Conservation (phyloP, 2,888 invertebrate species). For the Acleris literana region DNA sequence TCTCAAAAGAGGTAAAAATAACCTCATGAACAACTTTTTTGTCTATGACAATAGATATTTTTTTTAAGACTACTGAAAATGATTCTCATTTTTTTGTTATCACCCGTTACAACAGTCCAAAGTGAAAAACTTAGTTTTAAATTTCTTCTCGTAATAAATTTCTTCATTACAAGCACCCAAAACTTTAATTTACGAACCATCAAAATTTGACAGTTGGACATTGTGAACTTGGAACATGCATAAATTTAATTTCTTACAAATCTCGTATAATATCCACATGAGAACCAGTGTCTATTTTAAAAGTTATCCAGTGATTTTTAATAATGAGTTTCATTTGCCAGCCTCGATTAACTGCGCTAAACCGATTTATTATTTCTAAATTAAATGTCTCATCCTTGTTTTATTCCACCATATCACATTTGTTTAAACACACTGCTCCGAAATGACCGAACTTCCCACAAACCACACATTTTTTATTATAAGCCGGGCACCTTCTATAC, state of each 20-base stretch:
- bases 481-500: constrained; percentile 16
- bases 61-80: too few relatives aligned
- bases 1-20: too few relatives aligned
- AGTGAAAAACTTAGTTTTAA: not conserved
- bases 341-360: constrained; percentile 1
- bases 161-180: constrained; percentile 4
- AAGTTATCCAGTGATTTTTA: not conserved
- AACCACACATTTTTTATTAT: constrained; percentile 17
- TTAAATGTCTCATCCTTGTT: not conserved
- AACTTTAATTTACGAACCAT: constrained; percentile 12
- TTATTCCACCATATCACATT: not conserved
- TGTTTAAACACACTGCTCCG: not conserved
- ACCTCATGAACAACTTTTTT: too few relatives aligned
- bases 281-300: constrained; percentile 23
- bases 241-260: constrained; percentile 9
- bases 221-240: not conserved
- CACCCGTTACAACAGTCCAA: constrained; percentile 4
- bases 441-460: constrained; percentile 10
- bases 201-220: constrained; percentile 7
- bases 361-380: not conserved
- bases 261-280: constrained; percentile 23
- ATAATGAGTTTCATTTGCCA: constrained; percentile 14
- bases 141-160: not conserved
- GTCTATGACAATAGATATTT: too few relatives aligned
- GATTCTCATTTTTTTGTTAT: too few relatives aligned